Conservation (phyloP, 2,888 invertebrate genomes). For the Agrilus biguttatus region DNA sequence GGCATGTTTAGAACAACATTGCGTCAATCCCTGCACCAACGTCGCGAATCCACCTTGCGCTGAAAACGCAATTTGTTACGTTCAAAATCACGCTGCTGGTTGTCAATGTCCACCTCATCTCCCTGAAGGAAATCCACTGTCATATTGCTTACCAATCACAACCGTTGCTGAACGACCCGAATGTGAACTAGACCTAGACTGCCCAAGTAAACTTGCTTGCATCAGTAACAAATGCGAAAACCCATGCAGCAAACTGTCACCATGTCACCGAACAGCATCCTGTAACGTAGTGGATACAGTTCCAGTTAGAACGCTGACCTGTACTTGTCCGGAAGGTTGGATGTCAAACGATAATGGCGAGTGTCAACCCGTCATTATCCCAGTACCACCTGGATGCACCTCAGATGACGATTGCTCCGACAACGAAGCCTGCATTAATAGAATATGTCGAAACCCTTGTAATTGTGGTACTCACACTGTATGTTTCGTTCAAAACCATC, state of each 20-base stretch:
- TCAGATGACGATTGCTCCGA: conserved; percentile 65
- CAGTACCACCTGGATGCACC: conserved; percentile 61
- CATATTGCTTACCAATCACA: conserved; percentile 50
- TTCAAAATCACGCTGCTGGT: conserved; percentile 63
- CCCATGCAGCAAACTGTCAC: conserved; percentile 61
- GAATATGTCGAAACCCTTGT: conserved; percentile 77
- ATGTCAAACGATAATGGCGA: conserved; percentile 66
- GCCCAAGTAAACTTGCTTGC: conserved; percentile 68
- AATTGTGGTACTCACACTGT: conserved; percentile 74
- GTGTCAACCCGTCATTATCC: conserved; percentile 56
- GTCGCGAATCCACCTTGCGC: conserved; percentile 61
- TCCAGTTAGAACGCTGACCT: conserved; percentile 77
- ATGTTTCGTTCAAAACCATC: conserved; percentile 68
- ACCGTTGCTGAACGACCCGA: conserved; percentile 41
- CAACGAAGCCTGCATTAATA: conserved; percentile 70
- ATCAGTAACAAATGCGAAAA: conserved; percentile 64
- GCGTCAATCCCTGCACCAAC: conserved; percentile 62
- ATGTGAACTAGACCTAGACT: conserved; percentile 65
- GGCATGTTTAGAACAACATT: conserved; percentile 56
- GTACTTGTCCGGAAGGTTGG: conserved; percentile 75
- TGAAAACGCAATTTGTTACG: conserved; percentile 66
- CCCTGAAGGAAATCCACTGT: conserved; percentile 66
- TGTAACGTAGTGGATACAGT: conserved; percentile 75
- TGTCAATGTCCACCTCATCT: conserved; percentile 72
- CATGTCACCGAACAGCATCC: conserved; percentile 58